Conservation (phyloP, 2,888 invertebrate species). For the Chouioia cunea region DNA sequence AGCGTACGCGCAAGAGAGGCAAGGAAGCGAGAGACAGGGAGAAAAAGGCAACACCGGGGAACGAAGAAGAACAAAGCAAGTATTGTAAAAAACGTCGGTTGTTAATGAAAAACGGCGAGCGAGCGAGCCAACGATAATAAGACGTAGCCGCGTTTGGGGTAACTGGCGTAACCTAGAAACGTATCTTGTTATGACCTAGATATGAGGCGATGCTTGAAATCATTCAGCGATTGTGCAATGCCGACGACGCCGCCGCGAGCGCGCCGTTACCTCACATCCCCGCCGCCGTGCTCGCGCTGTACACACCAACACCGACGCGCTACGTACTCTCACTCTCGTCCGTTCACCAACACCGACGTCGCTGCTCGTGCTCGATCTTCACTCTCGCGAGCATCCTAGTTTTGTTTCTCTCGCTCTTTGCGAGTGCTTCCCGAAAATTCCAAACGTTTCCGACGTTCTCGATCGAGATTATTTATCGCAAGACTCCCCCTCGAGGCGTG, state of each 20-base stretch:
- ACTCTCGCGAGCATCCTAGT: neutral
- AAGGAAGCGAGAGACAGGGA: constrained; percentile 11
- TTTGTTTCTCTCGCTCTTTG: neutral
- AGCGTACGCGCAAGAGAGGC: no score
- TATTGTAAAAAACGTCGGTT: neutral
- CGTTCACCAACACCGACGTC: neutral
- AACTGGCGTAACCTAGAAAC: constrained; percentile 69
- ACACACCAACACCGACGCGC: constrained; percentile 49
- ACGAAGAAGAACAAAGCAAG: constrained; percentile 38
- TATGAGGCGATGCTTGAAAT: constrained; percentile 70
- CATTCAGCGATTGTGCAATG: constrained; percentile 69
- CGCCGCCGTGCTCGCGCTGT: constrained; percentile 48
- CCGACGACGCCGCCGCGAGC: constrained; percentile 55
- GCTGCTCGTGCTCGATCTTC: neutral
- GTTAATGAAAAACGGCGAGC: no score
- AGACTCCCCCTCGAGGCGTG: neutral
- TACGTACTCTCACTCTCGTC: neutral
- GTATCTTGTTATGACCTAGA: constrained; percentile 69
- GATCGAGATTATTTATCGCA: no score
- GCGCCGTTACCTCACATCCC: constrained; percentile 65
- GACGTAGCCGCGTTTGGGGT: constrained; percentile 63
- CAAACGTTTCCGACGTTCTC: neutral
- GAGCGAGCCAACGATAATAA: constrained; percentile 60
- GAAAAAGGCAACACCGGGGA: constrained; percentile 24
- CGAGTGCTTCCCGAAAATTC: neutral